Conservation (phyloP, 2,113 vertebrate species). For the Grammomys surdaster region DNA sequence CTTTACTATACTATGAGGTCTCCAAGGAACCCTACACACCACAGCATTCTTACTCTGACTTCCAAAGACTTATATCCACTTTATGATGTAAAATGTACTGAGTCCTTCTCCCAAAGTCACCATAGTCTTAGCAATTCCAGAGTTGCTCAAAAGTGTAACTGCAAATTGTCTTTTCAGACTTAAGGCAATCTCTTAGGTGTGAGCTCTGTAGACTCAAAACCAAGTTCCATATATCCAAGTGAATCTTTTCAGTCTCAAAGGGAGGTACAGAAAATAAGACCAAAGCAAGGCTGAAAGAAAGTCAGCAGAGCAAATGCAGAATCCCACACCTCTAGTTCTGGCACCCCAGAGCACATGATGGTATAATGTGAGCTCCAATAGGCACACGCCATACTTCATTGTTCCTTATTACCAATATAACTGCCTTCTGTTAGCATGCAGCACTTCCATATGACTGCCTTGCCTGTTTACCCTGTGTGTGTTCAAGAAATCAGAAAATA, state of each 20-base stretch:
- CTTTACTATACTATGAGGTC: background rate
- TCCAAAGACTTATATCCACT: background rate
- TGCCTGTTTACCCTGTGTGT: background rate
- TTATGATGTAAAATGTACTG: background rate
- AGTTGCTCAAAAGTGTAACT: background rate
- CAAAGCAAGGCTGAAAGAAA: background rate
- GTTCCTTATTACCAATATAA: constrained; percentile 37
- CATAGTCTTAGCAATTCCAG: background rate
- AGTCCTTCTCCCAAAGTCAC: background rate
- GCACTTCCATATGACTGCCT: background rate
- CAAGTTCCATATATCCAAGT: background rate
- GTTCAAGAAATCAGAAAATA: constrained; percentile 69
- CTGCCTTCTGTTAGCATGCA: background rate
- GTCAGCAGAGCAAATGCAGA: background rate
- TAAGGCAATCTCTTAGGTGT: background rate
- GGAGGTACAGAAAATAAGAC: background rate
- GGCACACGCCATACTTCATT: background rate
- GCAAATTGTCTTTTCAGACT: background rate
- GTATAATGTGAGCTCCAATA: background rate
- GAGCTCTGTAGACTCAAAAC: background rate
- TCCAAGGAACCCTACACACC: background rate
- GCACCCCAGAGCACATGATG: background rate
- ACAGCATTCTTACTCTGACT: background rate
- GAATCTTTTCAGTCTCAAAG: background rate
- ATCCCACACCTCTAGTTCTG: background rate